Evolutionary conservation across 2,888 invertebrate genomes (phyloP), one percentile per base, ranked within the genome.

Genomic region (Myathropa florea): DNA sequence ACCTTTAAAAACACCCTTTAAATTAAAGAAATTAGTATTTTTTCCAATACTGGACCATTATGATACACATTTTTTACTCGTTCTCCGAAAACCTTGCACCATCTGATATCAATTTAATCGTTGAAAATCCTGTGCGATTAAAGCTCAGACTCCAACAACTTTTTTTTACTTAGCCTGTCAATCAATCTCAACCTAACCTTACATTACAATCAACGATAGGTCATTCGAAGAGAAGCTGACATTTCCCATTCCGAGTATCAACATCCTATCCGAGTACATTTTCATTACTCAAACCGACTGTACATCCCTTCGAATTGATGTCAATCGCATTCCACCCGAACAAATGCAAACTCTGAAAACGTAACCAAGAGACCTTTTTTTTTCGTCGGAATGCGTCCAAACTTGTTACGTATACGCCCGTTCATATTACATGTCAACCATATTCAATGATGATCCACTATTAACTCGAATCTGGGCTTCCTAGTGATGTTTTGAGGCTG

Each of bases 391-490:
- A 18, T 46, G n/a, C 46, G 46, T 46, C 46, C 46, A 18, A 46
- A 46, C 24, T 14, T 39, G 12, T 71, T 71, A 71, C 71, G 60
- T 46, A 60, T 71, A 59, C 70, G 70, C 70, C 36, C 57, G 18
- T 12, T 3, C 6, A 12, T 14, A 12, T 57, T 57, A 23, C 57
- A 57, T 57, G 57, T 24, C 57, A 57, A 57, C 57, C 57, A 23
- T 57, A n/a, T 61, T 3, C 18, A 61, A 61, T 61, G 18, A 61
- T 46, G 46, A 46, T 46, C 18, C 61, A 10, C 30, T 61, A 61
- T 24, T 57, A 12, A 26, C 57, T 57, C 24, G 24, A 23, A 23
- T 57, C 24, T 57, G 10, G 57, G 46, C 7, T 18, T 46, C 18
- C 46, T 46, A 18, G 14, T 39, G 39, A 39, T n/a, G 36, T 24